Conservation (phyloP, 2,797 vertebrate species). For the Lophotriccus pileatus region DNA sequence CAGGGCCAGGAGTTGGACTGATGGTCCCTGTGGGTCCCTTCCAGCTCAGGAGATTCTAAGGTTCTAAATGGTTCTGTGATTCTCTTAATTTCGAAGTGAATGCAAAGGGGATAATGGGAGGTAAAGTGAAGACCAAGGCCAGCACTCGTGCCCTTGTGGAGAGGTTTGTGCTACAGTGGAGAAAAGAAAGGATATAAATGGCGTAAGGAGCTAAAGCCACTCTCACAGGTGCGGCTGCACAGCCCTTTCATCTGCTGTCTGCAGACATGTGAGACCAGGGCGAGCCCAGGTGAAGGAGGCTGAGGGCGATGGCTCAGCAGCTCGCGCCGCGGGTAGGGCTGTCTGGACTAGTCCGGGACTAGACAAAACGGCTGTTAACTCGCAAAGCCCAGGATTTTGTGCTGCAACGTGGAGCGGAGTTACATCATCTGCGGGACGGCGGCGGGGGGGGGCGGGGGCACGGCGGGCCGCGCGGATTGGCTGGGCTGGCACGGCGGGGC, state of each 20-base stretch:
- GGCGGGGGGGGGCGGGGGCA: background rate
- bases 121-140: background rate
- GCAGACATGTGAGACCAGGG: background rate
- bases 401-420: slow-evolving; percentile 64
- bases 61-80: background rate
- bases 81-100: background rate
- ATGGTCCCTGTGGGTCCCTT: background rate
- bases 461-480: background rate
- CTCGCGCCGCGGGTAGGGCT: background rate
- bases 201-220: background rate
- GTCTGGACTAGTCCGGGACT: background rate
- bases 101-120: background rate
- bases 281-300: background rate
- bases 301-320: background rate
- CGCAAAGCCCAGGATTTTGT: slow-evolving; percentile 7
- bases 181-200: background rate
- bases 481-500: background rate
- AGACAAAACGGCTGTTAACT: background rate
- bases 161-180: background rate
- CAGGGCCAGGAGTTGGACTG: background rate
- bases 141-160: background rate
- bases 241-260: background rate
- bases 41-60: background rate
- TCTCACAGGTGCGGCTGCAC: background rate
- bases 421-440: slow-evolving; percentile 28